Percentiles rank a stretch among this genome's conserved stretches.
These are phyloP conservation scores for Cygnus olor DNA, from an alignment of 2,797 vertebrate species.

Conservation along the genomic window DNA sequence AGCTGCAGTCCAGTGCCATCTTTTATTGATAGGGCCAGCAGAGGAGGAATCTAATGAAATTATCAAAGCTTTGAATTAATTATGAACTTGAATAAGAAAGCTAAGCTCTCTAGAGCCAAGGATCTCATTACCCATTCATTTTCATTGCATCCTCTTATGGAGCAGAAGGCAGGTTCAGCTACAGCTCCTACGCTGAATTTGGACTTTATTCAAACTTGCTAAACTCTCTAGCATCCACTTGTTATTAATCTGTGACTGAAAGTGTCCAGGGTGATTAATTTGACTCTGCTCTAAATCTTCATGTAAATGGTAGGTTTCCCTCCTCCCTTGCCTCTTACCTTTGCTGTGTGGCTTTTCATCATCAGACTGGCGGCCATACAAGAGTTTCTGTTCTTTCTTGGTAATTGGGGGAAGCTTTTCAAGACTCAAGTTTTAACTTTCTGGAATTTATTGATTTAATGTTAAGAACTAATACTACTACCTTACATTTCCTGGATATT, in stretches of 20 bases:
- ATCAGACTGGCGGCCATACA: conserved; percentile 76
- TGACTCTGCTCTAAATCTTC: conserved; percentile 47
- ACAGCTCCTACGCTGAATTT: conserved; percentile 83
- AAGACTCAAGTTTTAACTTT: conserved; percentile 61
- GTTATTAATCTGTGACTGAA: conserved; percentile 53
- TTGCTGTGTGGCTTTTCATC: conserved; percentile 40
- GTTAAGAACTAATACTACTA: conserved; percentile 51
- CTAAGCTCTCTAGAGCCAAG: conserved; percentile 90
- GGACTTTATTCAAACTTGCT: conserved; percentile 88
- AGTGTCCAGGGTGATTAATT: conserved; percentile 78
- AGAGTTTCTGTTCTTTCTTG: conserved; percentile 75
- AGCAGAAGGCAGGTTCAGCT: conserved; percentile 86
- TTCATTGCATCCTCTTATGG: conserved; percentile 89
- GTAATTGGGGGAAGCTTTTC: conserved; percentile 54
- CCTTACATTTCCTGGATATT: conserved; percentile 63
- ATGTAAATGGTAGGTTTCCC: conserved; percentile 39
- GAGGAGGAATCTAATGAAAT: conserved; percentile 95
- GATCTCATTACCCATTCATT: conserved; percentile 96
- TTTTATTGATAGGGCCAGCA: conserved; percentile 96
- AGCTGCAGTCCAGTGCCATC: conserved; percentile 88
- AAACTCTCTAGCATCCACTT: conserved; percentile 57
- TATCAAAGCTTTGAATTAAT: conserved; percentile 99
- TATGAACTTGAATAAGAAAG: conserved; percentile 97
- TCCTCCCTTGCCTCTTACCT: neutral
- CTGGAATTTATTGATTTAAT: conserved; percentile 62